Base-by-base conservation (phyloP, 1,140 invertebrate genomes). In the Acyrthosiphon pisum region DNA sequence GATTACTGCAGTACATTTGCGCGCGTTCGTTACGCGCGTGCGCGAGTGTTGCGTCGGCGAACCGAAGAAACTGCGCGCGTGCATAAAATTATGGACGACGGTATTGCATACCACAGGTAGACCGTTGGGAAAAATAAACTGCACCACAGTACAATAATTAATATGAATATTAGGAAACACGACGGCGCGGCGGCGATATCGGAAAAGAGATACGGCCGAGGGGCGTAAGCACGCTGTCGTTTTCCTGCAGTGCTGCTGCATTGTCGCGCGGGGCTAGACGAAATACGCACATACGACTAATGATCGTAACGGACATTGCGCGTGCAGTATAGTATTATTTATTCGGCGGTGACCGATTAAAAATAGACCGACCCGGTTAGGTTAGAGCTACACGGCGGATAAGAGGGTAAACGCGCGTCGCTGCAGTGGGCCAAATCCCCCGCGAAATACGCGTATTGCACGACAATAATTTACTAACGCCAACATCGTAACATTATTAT, bases 331-430 rank as follows among this genome's bases (percentile, higher is more conserved):
- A 68, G 4, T 68, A 53, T 18, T 18, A 20, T 76, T 76, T 4
- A n/a, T 76, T 76, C n/a, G n/a, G 60, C n/a, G 14, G 60, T n/a
- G 30, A 18, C 23, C 46, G 86, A 88, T n/a, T 88, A 91, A 91
- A 91, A 91, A 91, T 91, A 91, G 90, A 76, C 41, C 90, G 90
- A 91, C 90, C 60, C 56, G 44, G 90, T 91, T 91, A 76, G 60
- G 30, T 76, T n/a, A n/a, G 30, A 35, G 30, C 60, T 37, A 30
- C 20, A 41, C 22, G 81, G 37, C 68, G 14, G 76, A 35, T 6
- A 26, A 9, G 3, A 6, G 37, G 83, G 26, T 0, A 22, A 22
- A 23, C 3, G 37, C 20, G 20, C 81, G 37, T 22, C 81, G 37
- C 22, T 18, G 30, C 20, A 7, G 50, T 8, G 20, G 89, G 46